These are phyloP conservation scores for Melipona bicolor DNA, from an alignment of 2,888 invertebrate genomes.

Conservation along the genomic window DNA sequence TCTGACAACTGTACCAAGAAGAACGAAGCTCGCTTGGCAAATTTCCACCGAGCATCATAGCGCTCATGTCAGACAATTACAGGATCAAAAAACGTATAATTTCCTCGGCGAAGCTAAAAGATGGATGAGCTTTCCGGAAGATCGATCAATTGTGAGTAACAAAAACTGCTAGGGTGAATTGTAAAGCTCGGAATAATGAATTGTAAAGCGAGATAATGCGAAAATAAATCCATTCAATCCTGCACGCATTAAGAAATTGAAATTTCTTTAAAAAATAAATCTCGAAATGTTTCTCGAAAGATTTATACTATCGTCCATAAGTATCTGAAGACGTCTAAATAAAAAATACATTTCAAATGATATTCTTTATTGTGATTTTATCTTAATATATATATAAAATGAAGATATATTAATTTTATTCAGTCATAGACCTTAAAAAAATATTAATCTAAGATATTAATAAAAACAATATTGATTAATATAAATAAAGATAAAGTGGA, in stretches of 20 bases:
- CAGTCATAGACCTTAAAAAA: too few relatives aligned
- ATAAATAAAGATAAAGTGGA: too few relatives aligned
- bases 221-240: background rate
- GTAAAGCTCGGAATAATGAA: background rate
- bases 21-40: slow-evolving; percentile 84
- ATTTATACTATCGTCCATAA: too few relatives aligned
- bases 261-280: background rate
- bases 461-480: too few relatives aligned
- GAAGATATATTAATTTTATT: too few relatives aligned
- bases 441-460: too few relatives aligned
- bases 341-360: too few relatives aligned
- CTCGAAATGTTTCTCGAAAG: background rate
- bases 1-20: slow-evolving; percentile 62
- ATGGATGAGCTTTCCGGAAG: slow-evolving; percentile 88
- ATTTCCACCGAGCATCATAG: slow-evolving; percentile 86
- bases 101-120: slow-evolving; percentile 87
- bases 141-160: slow-evolving; percentile 86
- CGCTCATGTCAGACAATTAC: slow-evolving; percentile 84
- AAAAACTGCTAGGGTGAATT: background rate
- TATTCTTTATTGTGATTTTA: too few relatives aligned
- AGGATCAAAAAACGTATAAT: slow-evolving; percentile 84
- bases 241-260: background rate
- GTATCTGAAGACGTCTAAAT: too few relatives aligned
- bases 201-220: too few relatives aligned
- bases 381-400: too few relatives aligned